These are phyloP conservation scores for Arrhopalites spinosus DNA, from an alignment of 2,888 invertebrate species.

Conservation along the genomic window DNA sequence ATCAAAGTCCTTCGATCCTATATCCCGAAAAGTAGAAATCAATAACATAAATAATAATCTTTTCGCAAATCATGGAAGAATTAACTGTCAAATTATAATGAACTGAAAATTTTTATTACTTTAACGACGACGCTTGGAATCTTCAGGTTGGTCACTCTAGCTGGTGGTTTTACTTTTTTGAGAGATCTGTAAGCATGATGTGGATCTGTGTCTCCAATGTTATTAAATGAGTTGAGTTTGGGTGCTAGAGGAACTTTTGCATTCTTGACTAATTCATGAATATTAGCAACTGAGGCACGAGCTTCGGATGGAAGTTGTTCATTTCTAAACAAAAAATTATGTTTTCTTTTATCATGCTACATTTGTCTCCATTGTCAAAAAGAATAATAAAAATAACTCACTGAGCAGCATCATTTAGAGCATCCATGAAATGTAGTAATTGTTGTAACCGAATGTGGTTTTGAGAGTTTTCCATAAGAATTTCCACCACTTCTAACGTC, in stretches of 20 bases:
- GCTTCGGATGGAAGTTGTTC: conserved; percentile 16
- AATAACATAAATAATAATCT: background rate
- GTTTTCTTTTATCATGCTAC: background rate
- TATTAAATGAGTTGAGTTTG: background rate
- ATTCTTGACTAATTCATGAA: conserved; percentile 22
- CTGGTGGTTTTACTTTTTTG: background rate
- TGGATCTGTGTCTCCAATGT: background rate
- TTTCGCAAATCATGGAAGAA: background rate
- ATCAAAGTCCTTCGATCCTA: conserved; percentile 40
- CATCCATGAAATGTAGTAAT: conserved; percentile 43
- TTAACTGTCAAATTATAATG: background rate
- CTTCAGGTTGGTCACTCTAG: background rate
- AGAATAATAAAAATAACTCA: conserved; percentile 6
- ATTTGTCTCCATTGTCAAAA: background rate
- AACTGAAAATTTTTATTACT: background rate
- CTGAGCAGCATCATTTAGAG: conserved; percentile 34
- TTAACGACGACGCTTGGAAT: background rate
- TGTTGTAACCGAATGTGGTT: conserved; percentile 42
- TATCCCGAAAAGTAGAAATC: conserved; percentile 19
- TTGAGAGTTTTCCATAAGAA: conserved; percentile 39
- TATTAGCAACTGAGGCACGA: conserved; percentile 15
- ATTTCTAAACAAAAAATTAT: conserved; percentile 10
- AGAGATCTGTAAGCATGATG: background rate
- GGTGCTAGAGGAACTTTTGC: conserved; percentile 21
- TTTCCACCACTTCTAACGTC: conserved; percentile 44